Conservation (phyloP, 2,113 vertebrate genomes). For the Prionailurus bengalensis region DNA sequence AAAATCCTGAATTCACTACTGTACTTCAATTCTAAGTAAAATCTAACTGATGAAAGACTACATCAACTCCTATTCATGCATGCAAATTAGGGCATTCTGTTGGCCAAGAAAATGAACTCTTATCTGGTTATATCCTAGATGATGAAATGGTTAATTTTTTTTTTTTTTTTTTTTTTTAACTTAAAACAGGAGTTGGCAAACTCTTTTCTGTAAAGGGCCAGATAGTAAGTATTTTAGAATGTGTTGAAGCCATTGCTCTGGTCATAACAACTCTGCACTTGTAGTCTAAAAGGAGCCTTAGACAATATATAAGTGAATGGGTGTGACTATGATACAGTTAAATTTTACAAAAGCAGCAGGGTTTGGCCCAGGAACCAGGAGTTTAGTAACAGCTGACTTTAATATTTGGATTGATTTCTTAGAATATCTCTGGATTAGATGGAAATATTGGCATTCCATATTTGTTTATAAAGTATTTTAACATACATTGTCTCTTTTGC, state of each 20-base stretch:
- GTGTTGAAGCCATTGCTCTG: not conserved
- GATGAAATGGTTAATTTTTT: not conserved
- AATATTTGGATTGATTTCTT: not conserved
- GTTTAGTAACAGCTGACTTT: not conserved
- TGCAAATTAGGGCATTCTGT: not conserved
- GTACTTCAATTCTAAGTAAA: constrained; percentile 9
- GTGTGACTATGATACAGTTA: not conserved
- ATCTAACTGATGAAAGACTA: not conserved
- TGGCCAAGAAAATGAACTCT: constrained; percentile 21
- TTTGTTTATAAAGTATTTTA: not conserved
- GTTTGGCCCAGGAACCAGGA: not conserved
- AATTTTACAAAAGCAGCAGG: not conserved
- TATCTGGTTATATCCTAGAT: not conserved
- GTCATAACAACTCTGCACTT: not conserved
- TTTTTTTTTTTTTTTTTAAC: not conserved
- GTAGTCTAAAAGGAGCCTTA: not conserved
- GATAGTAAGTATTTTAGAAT: not conserved
- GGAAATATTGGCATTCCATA: not conserved
- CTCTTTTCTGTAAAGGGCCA: not conserved
- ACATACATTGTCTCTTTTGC: not conserved
- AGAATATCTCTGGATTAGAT: not conserved
- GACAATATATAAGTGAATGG: not conserved
- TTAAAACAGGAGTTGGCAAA: not conserved
- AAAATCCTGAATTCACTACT: not conserved
- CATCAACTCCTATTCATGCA: not conserved